These are phyloP conservation scores for Tetramorium alpestre DNA, from an alignment of 1,140 invertebrate genomes.

Conservation along the genomic window DNA sequence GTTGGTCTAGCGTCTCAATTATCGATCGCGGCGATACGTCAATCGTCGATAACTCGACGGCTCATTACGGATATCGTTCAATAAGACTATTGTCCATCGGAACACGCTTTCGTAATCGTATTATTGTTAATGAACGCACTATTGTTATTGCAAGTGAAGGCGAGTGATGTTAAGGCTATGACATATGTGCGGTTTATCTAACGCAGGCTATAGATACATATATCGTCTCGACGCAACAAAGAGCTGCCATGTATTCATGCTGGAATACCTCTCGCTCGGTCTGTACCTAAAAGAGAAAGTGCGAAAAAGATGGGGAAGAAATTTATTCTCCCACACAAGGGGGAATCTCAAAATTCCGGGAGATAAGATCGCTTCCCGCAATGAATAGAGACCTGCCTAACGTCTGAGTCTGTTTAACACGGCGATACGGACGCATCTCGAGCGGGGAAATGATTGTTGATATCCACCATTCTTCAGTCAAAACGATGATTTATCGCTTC, in stretches of 20 bases:
- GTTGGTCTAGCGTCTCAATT: slow-evolving; percentile 66
- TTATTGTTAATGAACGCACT: background rate
- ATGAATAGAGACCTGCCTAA: slow-evolving; percentile 1
- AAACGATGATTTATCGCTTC: slow-evolving; percentile 9
- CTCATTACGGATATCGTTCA: slow-evolving; percentile 26
- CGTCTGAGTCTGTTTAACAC: slow-evolving; percentile 20
- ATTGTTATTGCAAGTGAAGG: background rate
- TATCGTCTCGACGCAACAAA: background rate
- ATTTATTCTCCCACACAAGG: slow-evolving; percentile 64
- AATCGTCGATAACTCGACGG: slow-evolving; percentile 49
- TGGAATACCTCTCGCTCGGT: slow-evolving; percentile 2
- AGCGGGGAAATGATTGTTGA: background rate
- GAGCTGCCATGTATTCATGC: background rate
- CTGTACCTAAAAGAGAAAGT: slow-evolving; percentile 35
- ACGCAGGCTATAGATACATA: background rate
- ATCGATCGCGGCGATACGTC: slow-evolving; percentile 58
- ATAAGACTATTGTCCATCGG: slow-evolving; percentile 13
- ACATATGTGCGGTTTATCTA: background rate
- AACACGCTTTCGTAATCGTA: background rate
- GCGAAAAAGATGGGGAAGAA: slow-evolving; percentile 63
- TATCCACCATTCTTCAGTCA: background rate
- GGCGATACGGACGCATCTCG: background rate
- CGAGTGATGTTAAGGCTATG: background rate
- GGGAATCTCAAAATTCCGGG: slow-evolving; percentile 77
- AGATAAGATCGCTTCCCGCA: slow-evolving; percentile 80